Evolutionary conservation across 2,888 invertebrate genomes (phyloP), one percentile per base, ranked within the genome.

Genomic region (Coelogynopora nodosa): DNA sequence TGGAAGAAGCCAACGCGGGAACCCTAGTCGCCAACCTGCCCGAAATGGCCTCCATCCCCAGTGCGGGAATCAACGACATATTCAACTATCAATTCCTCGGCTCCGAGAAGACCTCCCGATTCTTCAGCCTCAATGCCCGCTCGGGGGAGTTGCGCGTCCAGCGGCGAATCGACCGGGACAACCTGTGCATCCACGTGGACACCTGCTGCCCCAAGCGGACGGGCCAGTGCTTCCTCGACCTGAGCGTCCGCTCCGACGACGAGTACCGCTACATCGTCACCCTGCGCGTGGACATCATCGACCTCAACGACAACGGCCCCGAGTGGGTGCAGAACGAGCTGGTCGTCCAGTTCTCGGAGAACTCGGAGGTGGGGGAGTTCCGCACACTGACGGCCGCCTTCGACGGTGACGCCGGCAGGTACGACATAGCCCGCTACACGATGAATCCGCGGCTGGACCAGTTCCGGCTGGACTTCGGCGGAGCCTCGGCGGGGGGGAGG

Each of bases 261-360:
- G 86, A 86, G 26, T 86, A 81, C 31, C 80, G 80, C 13, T 80
- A 82, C 31, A 82, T 86, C 74, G 80, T 86, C n/a, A 31, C 80
- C 28, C 27, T 82, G 27, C 23, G 31, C 23, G 74, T 86, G 28
- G 86, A 82, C 2, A 80, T 86, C 23, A 28, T 31, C 27, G 86
- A 86, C 80, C 28, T 86, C n/a, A 86, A 86, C 80, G 86, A 86
- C 30, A 86, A 86, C 31, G 82, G 80, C 1, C 86, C 86, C 13
- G 67, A 31, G n/a, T 86, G 86, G 86, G 31, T 18, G 23, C 81
- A 86, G 80, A 86, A 30, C 18, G 86, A 86, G 80, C 31, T 86
- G 31, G 31, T 82, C 80, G 30, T 80, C 28, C 80, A 86, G 31
- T 86, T 86, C 49, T 86, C 86, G 0, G 86, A 86, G 80, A 80